phyloP scores from a whole-genome alignment of 2,113 vertebrate genomes.

The Pseudopodoces humilis region DNA sequence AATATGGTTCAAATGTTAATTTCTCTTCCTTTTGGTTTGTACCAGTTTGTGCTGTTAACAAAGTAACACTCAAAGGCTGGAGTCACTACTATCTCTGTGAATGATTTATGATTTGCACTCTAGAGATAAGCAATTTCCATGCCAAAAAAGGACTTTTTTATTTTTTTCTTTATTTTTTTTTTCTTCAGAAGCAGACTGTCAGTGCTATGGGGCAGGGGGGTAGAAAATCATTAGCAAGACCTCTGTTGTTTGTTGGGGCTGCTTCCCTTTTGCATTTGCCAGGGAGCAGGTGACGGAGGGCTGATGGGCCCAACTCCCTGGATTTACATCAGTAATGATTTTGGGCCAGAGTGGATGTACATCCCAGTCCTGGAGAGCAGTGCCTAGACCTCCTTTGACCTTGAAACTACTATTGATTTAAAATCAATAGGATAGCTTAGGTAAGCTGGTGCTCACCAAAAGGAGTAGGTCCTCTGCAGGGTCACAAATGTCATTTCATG shows the following conservation, averaged over 20 bases:
- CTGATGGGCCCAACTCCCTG: background rate
- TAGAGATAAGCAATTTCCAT: constrained; percentile 67
- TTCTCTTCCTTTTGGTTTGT: constrained; percentile 68
- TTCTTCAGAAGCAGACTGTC: background rate
- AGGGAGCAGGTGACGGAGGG: background rate
- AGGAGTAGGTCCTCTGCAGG: background rate
- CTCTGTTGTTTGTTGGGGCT: background rate
- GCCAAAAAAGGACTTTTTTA: constrained; percentile 19
- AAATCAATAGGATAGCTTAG: background rate
- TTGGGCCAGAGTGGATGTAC: background rate
- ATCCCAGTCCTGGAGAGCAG: background rate
- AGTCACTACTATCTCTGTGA: constrained; percentile 64
- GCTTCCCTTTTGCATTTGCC: background rate
- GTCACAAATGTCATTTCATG: background rate
- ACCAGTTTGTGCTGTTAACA: constrained; percentile 64
- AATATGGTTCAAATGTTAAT: constrained; percentile 63
- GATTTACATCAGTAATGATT: constrained; percentile 9
- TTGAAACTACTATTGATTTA: constrained; percentile 6
- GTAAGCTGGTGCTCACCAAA: background rate
- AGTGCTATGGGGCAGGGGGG: background rate
- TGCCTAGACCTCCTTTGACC: background rate
- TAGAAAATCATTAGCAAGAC: background rate
- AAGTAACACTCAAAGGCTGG: constrained; percentile 67
- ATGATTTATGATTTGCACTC: constrained; percentile 75
- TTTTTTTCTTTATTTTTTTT: background rate